Conservation (phyloP, 1,140 invertebrate species). For the Eulimnadia texana region DNA sequence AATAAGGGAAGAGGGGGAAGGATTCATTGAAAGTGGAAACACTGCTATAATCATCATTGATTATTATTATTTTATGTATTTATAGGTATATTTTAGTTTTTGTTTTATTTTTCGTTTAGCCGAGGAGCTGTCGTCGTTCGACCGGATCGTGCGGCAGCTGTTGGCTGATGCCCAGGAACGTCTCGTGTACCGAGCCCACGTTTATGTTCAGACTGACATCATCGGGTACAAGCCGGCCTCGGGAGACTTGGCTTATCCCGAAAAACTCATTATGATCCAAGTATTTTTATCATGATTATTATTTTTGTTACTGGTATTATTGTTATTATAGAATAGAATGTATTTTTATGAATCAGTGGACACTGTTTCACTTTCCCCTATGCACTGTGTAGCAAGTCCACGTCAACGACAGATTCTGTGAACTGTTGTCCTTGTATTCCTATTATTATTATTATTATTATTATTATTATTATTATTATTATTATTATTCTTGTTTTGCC, state of each 20-base stretch:
- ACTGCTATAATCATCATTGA: no score
- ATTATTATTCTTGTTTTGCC: no score
- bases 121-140: conserved; percentile 62
- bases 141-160: conserved; percentile 64
- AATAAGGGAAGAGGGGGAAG: no score
- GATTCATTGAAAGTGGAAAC: neutral
- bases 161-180: conserved; percentile 93
- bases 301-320: no score
- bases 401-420: neutral
- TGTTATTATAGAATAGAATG: no score
- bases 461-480: no score
- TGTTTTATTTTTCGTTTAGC: conserved; percentile 25
- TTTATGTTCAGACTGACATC: conserved; percentile 87
- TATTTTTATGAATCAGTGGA: no score
- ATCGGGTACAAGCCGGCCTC: conserved; percentile 59
- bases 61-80: neutral
- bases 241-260: conserved; percentile 93
- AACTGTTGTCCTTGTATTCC: neutral
- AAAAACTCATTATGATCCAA: conserved; percentile 95
- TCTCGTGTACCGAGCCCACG: conserved; percentile 86
- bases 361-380: neutral
- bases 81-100: neutral
- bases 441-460: no score
- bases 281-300: conserved; percentile 31
- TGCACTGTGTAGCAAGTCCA: neutral